Conservation (phyloP, 2,113 vertebrate genomes). For the Pelusios castaneus region DNA sequence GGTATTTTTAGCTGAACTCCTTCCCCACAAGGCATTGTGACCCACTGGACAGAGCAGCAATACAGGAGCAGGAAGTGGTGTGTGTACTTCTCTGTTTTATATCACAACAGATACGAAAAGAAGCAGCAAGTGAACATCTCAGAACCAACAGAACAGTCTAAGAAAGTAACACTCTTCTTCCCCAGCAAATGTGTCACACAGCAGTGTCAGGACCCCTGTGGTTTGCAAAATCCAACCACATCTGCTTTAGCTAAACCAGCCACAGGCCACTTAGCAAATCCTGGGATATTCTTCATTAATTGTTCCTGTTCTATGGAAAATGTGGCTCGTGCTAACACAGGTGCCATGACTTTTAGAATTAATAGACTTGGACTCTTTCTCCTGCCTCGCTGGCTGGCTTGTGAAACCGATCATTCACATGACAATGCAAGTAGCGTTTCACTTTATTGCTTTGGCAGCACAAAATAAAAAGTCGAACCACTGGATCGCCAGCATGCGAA, state of each 20-base stretch:
- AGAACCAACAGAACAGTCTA: neutral
- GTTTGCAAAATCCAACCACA: fast-evolving
- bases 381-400: slow-evolving; percentile 27
- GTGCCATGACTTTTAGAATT: neutral
- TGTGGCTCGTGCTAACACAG: neutral
- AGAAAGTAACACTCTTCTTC: neutral
- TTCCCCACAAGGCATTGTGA: neutral
- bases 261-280: neutral
- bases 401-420: slow-evolving; percentile 31
- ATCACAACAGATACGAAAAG: neutral
- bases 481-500: slow-evolving; percentile 11
- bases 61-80: neutral
- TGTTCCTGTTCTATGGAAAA: neutral
- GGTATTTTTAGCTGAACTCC: neutral
- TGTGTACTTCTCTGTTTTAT: neutral
- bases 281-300: neutral
- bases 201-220: neutral
- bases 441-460: slow-evolving; percentile 19
- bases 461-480: slow-evolving; percentile 5
- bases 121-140: neutral
- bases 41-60: too few species aligned
- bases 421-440: slow-evolving; percentile 14
- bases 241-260: neutral
- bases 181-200: neutral
- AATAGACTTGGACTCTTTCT: neutral